phyloP scores from a whole-genome alignment of 92 coral and sea anemone genomes.

The Phenganax subtilis region DNA sequence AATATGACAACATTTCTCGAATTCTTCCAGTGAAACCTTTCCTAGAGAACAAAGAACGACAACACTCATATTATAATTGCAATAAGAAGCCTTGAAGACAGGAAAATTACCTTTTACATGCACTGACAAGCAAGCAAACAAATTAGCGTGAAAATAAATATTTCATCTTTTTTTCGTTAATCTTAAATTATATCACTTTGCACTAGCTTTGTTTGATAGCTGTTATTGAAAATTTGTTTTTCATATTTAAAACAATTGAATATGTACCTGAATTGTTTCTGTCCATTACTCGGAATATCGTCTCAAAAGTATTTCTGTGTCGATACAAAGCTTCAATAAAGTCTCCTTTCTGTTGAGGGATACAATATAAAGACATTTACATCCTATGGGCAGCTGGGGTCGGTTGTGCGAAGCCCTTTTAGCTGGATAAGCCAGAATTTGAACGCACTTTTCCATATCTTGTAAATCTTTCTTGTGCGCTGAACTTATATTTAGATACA shows the following conservation, averaged over 20 bases:
- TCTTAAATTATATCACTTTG: no score
- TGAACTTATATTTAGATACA: no score
- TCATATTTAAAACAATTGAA: background rate
- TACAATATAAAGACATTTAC: background rate
- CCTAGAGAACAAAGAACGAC: constrained; percentile 41
- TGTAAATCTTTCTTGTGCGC: no score
- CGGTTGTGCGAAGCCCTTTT: background rate
- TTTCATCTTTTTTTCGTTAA: no score
- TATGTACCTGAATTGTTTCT: constrained; percentile 74
- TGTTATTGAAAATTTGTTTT: no score
- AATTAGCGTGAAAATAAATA: no score
- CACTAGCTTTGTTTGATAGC: background rate
- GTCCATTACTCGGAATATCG: constrained; percentile 93
- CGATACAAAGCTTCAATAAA: constrained; percentile 90
- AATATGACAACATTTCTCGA: constrained; percentile 70
- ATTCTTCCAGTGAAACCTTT: constrained; percentile 83
- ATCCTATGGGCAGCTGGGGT: background rate
- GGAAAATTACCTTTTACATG: no score
- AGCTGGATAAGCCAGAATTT: no score
- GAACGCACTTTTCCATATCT: no score
- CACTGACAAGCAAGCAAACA: no score
- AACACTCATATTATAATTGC: background rate
- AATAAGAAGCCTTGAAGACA: no score
- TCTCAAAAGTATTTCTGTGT: constrained; percentile 84
- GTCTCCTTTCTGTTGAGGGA: constrained; percentile 69